A percentile compares a stretch with the other conserved stretches of the same genome.
These are phyloP conservation scores for Typhlomys cinereus DNA, from an alignment of 2,113 vertebrate genomes.

Conservation along the genomic window DNA sequence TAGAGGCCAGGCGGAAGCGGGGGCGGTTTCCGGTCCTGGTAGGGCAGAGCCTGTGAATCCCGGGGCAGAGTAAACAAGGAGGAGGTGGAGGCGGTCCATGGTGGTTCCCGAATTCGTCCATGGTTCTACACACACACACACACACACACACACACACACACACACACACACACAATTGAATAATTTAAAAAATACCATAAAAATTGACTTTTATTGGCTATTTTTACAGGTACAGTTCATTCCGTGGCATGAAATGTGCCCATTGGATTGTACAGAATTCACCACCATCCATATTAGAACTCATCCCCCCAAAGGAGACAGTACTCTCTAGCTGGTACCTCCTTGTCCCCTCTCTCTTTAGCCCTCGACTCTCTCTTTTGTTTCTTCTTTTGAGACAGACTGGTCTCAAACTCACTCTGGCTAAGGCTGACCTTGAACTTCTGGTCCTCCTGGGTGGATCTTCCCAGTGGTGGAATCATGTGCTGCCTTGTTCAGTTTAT, in stretches of 20 bases:
- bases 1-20: too few relatives aligned
- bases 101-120: too few relatives aligned
- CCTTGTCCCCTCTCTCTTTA: neutral
- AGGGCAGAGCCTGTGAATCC: too few relatives aligned
- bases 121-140: too few relatives aligned
- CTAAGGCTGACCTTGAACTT: neutral
- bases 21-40: too few relatives aligned
- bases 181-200: neutral
- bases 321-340: neutral
- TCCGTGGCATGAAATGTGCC: neutral
- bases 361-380: neutral
- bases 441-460: neutral
- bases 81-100: too few relatives aligned
- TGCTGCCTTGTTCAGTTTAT: neutral
- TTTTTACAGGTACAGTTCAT: neutral
- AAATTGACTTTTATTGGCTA: neutral
- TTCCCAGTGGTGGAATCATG: neutral
- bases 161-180: neutral
- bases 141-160: neutral
- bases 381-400: neutral
- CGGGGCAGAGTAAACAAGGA: too few relatives aligned
- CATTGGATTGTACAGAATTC: too few relatives aligned
- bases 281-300: too few relatives aligned
- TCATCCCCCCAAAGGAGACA: too few relatives aligned
- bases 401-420: neutral